Conservation (phyloP, 1,140 invertebrate species). For the Probaryconus sp. region DNA sequence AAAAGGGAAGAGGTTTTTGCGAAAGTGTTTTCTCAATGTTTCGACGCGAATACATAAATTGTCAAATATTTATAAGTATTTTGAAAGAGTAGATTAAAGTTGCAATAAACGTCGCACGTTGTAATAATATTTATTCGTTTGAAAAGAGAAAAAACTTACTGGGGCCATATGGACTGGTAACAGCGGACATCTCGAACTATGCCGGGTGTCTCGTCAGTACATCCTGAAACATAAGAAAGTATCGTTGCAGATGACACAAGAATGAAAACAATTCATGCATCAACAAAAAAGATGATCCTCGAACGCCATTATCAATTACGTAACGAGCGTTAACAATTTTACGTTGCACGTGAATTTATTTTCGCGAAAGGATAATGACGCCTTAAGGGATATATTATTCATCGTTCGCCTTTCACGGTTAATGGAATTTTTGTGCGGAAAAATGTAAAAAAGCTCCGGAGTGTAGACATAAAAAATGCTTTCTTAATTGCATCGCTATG, state of each 20-base stretch:
- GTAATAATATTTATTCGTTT: slow-evolving; percentile 10
- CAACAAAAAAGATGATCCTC: slow-evolving; percentile 30
- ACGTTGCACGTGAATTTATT: slow-evolving; percentile 29
- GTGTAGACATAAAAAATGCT: slow-evolving; percentile 37
- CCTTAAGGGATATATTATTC: slow-evolving; percentile 2
- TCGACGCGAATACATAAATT: background rate
- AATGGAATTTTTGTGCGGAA: slow-evolving; percentile 26
- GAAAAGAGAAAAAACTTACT: slow-evolving; percentile 70
- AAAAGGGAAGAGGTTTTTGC: too few relatives aligned
- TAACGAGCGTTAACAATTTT: slow-evolving; percentile 37
- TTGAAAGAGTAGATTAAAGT: too few relatives aligned
- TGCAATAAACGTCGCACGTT: too few relatives aligned
- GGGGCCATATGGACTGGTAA: slow-evolving; percentile 78
- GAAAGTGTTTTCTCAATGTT: too few relatives aligned
- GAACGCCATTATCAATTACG: slow-evolving; percentile 11
- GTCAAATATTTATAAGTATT: too few relatives aligned
- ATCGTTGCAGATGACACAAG: slow-evolving; percentile 39
- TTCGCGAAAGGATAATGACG: slow-evolving; percentile 11
- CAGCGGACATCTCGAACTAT: slow-evolving; percentile 76
- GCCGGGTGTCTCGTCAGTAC: slow-evolving; percentile 69
- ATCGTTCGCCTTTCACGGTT: slow-evolving; percentile 9
- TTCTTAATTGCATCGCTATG: slow-evolving; percentile 47
- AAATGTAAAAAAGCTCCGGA: slow-evolving; percentile 25
- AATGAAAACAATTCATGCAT: slow-evolving; percentile 44
- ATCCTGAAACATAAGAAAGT: slow-evolving; percentile 72